Evolutionary conservation across 2,113 vertebrate species (phyloP).

Genomic region (Ovis canadensis): DNA sequence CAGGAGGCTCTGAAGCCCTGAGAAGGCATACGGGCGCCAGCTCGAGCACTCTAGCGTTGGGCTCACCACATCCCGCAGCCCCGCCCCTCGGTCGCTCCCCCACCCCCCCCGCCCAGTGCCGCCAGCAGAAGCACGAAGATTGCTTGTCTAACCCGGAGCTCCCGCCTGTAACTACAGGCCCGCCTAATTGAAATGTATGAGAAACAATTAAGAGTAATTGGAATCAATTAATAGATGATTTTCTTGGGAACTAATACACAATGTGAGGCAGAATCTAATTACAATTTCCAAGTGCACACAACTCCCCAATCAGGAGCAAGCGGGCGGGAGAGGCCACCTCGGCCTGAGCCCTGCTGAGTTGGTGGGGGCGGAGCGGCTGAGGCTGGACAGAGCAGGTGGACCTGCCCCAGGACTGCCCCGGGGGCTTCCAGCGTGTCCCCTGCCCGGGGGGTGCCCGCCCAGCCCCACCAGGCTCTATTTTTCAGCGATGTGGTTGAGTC

Average conservation of each 20-base stretch:
- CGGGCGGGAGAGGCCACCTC: accelerated
- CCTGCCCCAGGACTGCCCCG: not conserved
- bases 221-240: constrained; percentile 83
- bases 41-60: not conserved
- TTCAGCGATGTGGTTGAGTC: not conserved
- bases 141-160: constrained; percentile 57
- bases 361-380: accelerated
- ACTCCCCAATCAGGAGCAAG: not conserved
- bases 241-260: constrained; percentile 69
- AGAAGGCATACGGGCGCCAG: accelerated
- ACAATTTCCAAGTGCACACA: not conserved
- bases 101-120: not conserved
- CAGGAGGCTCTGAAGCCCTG: not conserved
- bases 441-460: not conserved
- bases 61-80: accelerated
- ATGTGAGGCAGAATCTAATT: constrained; percentile 65
- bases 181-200: constrained; percentile 81
- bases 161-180: constrained; percentile 58
- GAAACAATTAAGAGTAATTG: constrained; percentile 82
- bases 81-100: not conserved
- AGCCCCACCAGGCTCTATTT: not conserved
- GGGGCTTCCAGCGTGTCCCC: not conserved
- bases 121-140: not conserved
- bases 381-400: not conserved
- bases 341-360: accelerated